Base-by-base conservation (phyloP, 53 echinoderm and acorn worm species). In the Crossaster papposus region DNA sequence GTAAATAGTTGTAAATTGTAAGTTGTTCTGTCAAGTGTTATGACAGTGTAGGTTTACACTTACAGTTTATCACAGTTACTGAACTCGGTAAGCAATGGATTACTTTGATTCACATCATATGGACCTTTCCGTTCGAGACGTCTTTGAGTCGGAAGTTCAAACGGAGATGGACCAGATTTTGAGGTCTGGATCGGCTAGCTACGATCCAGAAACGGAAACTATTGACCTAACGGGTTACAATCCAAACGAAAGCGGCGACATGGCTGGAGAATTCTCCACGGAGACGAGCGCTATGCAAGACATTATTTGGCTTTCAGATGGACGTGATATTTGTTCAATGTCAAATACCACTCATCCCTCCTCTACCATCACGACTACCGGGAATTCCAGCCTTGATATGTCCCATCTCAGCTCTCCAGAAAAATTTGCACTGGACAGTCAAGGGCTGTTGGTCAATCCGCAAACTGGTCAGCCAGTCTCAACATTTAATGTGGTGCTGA, bases 121-220 rank as follows among this genome's bases (percentile, higher is more conserved):
- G 65, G 96, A 96, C 38, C 81, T 96, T 29, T 96, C 96, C 23
- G 96, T 99, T 79, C 82, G 89, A 26, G 99, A 99, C 89, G 93
- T 99, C 29, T 99, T 99, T 75, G 96, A 95, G 65, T 91, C 90
- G 36, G 96, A 99, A 83, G 96, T 99, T 1, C 94, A 96, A 58
- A 95, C 93, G 28, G 99, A 99, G 91, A 96, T 99, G 93, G 95
- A 96, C 51, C 89, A 94, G 81, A 87, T 99, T 83, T 92, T 99
- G 88, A 94, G 92, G 33, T 96, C 99, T 4, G 92, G 94, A 82
- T 84, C 97, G 30, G 94, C 94, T 0, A 79, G 89, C 44, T 97
- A 94, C 83, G 92, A 93, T 11, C 93, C 91, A 22, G 89, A 90
- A 30, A 72, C 86, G 14, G 87, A 87, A 6, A 87, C 87, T 3